phyloP scores from a whole-genome alignment of 1,140 invertebrate genomes.

The Laupala kohalensis region DNA sequence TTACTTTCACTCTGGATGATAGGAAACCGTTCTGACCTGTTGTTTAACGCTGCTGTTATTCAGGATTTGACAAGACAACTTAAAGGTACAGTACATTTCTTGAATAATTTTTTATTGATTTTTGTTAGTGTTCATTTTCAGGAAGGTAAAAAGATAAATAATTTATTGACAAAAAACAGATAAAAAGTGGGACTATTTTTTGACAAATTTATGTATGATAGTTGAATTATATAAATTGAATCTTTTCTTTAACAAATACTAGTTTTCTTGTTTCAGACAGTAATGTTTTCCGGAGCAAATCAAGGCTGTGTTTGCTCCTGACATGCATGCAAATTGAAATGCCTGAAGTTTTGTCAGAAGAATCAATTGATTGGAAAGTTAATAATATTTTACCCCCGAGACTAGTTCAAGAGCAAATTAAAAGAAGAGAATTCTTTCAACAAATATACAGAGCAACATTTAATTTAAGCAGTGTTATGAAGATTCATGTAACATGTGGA shows the following conservation, averaged over 20 bases:
- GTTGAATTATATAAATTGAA: no score
- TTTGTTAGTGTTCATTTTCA: neutral
- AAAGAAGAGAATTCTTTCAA: neutral
- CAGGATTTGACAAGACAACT: neutral
- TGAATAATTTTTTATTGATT: neutral
- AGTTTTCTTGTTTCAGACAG: neutral
- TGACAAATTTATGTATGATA: no score
- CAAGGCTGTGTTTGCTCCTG: neutral
- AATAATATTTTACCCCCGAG: neutral
- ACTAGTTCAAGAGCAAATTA: neutral
- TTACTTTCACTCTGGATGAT: neutral
- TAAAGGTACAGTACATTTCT: neutral
- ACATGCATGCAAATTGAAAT: neutral
- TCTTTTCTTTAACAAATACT: neutral
- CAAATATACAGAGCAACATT: neutral
- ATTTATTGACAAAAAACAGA: neutral
- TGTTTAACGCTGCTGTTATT: neutral
- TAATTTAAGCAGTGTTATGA: neutral
- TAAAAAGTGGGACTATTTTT: no score
- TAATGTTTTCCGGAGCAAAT: neutral
- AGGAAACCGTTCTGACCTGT: neutral
- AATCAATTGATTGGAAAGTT: neutral
- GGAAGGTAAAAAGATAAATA: neutral
- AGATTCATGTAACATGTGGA: neutral
- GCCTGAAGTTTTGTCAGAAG: neutral